Percentiles rank a stretch among this genome's conserved stretches.
phyloP scores from a whole-genome alignment of 2,797 vertebrate species.

The Hoplostethus atlanticus region DNA sequence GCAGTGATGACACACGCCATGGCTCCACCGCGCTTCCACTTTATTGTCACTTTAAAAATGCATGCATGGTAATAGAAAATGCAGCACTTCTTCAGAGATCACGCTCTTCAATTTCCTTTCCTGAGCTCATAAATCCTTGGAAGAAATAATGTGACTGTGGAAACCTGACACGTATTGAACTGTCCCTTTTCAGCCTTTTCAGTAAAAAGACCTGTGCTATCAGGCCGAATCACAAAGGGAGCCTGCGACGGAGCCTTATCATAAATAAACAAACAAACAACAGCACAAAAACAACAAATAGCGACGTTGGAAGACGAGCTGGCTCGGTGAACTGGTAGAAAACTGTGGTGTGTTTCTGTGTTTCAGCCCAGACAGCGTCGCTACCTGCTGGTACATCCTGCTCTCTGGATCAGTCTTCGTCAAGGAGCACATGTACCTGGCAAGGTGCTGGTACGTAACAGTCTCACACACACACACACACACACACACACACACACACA shows the following conservation, averaged over 20 bases:
- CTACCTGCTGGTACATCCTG: constrained; percentile 96
- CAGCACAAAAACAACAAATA: too few relatives aligned
- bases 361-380: constrained; percentile 92
- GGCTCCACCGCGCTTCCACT: constrained; percentile 14
- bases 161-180: neutral
- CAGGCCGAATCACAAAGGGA: too few relatives aligned
- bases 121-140: neutral
- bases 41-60: constrained; percentile 29
- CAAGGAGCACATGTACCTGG: constrained; percentile 97
- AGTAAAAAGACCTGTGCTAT: neutral
- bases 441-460: constrained; percentile 86
- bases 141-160: neutral
- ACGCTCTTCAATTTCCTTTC: neutral
- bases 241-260: too few relatives aligned
- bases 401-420: constrained; percentile 95
- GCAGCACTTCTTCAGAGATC: constrained; percentile 19
- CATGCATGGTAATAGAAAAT: constrained; percentile 50
- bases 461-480: constrained; percentile 8
- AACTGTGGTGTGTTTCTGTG: constrained; percentile 43
- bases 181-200: neutral
- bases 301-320: too few relatives aligned
- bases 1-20: constrained; percentile 19
- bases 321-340: too few relatives aligned
- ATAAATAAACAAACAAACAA: too few relatives aligned
- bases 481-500: constrained; percentile 15